Percentiles rank a stretch among this genome's conserved stretches.
phyloP scores from a whole-genome alignment of 2,113 vertebrate genomes.

The Melanocharis versteri region DNA sequence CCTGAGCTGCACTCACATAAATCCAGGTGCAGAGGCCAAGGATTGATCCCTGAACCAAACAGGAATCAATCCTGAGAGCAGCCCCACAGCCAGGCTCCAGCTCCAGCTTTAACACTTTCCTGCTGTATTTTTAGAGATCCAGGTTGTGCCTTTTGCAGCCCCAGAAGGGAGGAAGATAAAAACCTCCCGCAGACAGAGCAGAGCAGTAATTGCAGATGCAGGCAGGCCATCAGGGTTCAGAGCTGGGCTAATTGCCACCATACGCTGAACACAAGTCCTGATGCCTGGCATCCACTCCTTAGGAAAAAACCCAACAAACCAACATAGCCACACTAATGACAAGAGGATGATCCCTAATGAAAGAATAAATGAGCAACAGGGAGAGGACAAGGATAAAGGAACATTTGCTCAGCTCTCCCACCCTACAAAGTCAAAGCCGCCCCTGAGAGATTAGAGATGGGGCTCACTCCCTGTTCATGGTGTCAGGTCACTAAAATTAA shows the following conservation, averaged over 20 bases:
- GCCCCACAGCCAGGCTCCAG: background rate
- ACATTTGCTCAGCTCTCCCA: background rate
- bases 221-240: background rate
- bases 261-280: background rate
- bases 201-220: background rate
- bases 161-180: background rate
- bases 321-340: background rate
- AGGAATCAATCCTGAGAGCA: background rate
- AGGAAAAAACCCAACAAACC: background rate
- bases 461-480: background rate
- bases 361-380: background rate
- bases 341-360: background rate
- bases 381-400: background rate
- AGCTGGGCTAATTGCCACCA: slow-evolving; percentile 40
- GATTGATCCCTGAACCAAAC: background rate
- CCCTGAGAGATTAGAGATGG: background rate
- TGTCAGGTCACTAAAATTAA: background rate
- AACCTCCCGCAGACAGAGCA: background rate
- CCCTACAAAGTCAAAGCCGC: background rate
- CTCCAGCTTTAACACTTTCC: background rate
- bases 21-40: background rate
- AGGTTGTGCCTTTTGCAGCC: background rate
- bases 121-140: background rate
- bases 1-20: background rate
- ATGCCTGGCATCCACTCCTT: background rate